phyloP scores from a whole-genome alignment of 2,113 vertebrate species.

The Bubo blakistoni region DNA sequence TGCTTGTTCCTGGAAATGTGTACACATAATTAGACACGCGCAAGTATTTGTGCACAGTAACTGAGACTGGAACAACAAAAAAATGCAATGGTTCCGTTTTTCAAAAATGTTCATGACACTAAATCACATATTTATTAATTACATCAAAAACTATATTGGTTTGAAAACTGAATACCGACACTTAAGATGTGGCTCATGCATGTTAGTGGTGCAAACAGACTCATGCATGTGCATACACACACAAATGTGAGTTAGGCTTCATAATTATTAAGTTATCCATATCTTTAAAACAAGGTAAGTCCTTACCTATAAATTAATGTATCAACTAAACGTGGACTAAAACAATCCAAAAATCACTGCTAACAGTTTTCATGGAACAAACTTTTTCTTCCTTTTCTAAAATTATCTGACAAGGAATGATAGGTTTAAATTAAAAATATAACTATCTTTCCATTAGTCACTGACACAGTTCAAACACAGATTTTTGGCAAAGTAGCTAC shows the following conservation, averaged over 20 bases:
- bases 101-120: not conserved
- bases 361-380: not conserved
- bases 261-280: not conserved
- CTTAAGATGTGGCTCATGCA: not conserved
- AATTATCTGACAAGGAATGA: conserved; percentile 16
- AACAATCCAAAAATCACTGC: conserved; percentile 7
- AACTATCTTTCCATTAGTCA: conserved; percentile 44
- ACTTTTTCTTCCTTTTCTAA: not conserved
- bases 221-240: not conserved
- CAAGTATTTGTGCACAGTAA: not conserved
- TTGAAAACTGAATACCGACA: not conserved
- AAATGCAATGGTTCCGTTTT: not conserved
- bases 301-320: not conserved
- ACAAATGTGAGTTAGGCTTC: not conserved
- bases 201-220: not conserved
- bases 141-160: not conserved
- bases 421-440: conserved; percentile 37
- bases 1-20: not conserved
- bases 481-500: conserved; percentile 43
- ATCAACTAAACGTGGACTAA: not conserved
- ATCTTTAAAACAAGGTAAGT: not conserved
- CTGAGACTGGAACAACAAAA: not conserved
- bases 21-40: not conserved
- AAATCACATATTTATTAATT: not conserved
- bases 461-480: conserved; percentile 53